These are phyloP conservation scores for Bombus sibiricus DNA, from an alignment of 1,140 invertebrate genomes.

Conservation along the genomic window DNA sequence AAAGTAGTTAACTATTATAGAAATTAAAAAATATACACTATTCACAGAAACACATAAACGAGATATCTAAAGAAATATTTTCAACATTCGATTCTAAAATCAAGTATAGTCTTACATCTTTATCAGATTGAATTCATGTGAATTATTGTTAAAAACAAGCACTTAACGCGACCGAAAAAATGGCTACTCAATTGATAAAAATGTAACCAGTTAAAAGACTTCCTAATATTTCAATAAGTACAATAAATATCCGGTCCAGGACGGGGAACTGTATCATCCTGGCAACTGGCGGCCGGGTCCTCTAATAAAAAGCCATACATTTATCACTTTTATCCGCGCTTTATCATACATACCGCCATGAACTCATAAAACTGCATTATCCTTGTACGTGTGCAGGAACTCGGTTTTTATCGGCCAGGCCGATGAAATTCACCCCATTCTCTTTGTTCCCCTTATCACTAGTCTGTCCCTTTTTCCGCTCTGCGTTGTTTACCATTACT, in stretches of 20 bases:
- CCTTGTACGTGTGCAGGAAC: constrained; percentile 22
- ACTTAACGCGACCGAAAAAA: not conserved
- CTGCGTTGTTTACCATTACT: not conserved
- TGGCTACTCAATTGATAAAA: not conserved
- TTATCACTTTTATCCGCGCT: constrained; percentile 51
- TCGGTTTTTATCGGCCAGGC: constrained; percentile 28
- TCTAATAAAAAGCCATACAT: constrained; percentile 45
- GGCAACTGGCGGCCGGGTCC: not conserved
- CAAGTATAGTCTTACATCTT: too few relatives aligned
- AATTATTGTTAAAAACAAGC: not conserved
- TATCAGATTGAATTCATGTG: too few relatives aligned
- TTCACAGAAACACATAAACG: too few relatives aligned
- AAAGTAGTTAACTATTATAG: too few relatives aligned
- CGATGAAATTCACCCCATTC: constrained; percentile 18
- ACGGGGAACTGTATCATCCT: constrained; percentile 13
- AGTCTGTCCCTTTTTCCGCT: not conserved
- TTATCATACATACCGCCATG: constrained; percentile 31
- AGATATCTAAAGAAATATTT: too few relatives aligned
- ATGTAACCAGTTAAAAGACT: not conserved
- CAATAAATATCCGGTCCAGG: constrained; percentile 26
- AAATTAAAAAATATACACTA: too few relatives aligned
- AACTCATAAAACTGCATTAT: constrained; percentile 47
- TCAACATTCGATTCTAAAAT: too few relatives aligned
- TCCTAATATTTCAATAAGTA: constrained; percentile 39
- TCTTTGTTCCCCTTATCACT: not conserved